Evolutionary conservation across 92 coral and sea anemone species (phyloP).

Genomic region (Siderastrea siderea): DNA sequence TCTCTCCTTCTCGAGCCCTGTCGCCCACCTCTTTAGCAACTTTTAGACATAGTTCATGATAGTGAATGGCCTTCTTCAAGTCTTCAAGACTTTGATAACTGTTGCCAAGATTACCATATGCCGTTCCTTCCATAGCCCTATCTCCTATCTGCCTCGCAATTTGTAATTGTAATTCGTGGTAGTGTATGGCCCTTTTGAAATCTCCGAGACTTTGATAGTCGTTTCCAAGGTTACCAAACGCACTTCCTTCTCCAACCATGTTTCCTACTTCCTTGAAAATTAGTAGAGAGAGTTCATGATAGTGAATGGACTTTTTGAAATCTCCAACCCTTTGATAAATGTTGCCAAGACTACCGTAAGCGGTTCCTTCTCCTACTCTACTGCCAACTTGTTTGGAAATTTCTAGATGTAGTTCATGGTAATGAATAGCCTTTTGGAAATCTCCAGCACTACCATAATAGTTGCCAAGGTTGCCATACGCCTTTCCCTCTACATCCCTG

Average conservation of each 20-base stretch:
- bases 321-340: not conserved
- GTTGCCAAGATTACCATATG: not conserved
- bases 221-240: slow-evolving; percentile 51
- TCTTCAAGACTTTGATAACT: not conserved
- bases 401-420: not conserved
- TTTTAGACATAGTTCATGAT: not conserved
- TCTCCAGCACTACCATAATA: not conserved
- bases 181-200: not conserved
- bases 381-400: slow-evolving; percentile 1
- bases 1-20: not conserved
- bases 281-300: not conserved
- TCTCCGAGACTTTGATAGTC: slow-evolving; percentile 10
- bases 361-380: not conserved
- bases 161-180: not conserved
- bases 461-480: not conserved
- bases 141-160: not conserved
- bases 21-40: not conserved
- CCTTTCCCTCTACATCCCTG: slow-evolving; percentile 32
- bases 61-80: not conserved
- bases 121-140: not conserved
- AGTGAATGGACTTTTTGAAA: not conserved
- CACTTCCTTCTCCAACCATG: slow-evolving; percentile 21
- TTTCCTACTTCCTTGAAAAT: slow-evolving; percentile 39
- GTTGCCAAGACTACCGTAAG: not conserved
- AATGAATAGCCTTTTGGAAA: not conserved